These are phyloP conservation scores for Oreamnos americanus DNA, from an alignment of 2,113 vertebrate genomes.

Conservation along the genomic window DNA sequence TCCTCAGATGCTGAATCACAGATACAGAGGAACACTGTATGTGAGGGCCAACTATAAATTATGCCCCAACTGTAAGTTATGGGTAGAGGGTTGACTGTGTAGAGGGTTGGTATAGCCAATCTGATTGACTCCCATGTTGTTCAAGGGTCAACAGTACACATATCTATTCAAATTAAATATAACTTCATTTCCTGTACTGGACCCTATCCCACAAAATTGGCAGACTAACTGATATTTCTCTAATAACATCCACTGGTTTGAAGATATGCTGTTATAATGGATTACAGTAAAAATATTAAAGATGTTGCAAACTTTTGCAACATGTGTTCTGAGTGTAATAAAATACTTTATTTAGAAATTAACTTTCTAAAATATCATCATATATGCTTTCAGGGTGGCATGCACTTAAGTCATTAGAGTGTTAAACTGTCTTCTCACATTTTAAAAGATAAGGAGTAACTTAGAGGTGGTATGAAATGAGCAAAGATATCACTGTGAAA, in stretches of 20 bases:
- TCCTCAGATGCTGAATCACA: not conserved
- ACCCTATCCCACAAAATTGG: slow-evolving; percentile 1
- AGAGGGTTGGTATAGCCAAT: not conserved
- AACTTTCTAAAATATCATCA: not conserved
- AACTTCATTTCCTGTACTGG: not conserved
- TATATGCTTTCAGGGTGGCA: not conserved
- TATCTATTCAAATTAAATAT: slow-evolving; percentile 6
- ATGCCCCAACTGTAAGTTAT: not conserved
- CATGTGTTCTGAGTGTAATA: not conserved
- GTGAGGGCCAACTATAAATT: not conserved
- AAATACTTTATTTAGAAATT: slow-evolving; percentile 38
- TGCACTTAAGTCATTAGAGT: not conserved
- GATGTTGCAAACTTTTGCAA: not conserved
- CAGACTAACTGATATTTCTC: not conserved
- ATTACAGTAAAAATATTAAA: not conserved
- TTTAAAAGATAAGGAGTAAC: slow-evolving; percentile 14
- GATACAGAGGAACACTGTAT: not conserved
- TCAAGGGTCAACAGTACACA: not conserved
- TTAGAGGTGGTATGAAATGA: not conserved
- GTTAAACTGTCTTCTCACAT: not conserved
- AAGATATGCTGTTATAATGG: not conserved
- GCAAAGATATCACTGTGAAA: not conserved
- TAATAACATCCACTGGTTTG: not conserved
- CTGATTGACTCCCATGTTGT: not conserved
- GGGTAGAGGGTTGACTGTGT: not conserved